Conservation (phyloP, 2,797 vertebrate genomes). For the Calcarius lapponicus region DNA sequence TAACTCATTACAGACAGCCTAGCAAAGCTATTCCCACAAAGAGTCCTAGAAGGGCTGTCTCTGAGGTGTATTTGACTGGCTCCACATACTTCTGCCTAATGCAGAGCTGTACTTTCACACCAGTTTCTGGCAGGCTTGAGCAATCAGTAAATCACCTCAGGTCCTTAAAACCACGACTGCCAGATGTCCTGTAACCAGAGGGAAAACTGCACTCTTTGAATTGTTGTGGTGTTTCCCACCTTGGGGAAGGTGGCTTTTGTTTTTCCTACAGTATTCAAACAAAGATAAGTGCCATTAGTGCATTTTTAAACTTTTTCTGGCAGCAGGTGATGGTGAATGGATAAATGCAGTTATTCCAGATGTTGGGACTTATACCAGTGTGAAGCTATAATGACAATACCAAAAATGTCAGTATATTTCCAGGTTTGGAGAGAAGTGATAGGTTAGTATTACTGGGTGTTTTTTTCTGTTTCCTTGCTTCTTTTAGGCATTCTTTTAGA, state of each 20-base stretch:
- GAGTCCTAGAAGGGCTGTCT: neutral
- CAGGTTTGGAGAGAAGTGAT: neutral
- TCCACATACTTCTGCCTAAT: neutral
- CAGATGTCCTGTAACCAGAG: neutral
- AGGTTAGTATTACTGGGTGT: accelerated
- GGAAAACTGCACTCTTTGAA: neutral
- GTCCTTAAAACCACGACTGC: neutral
- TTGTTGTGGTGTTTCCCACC: neutral
- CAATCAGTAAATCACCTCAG: neutral
- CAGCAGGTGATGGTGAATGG: neutral
- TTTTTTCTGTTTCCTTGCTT: neutral
- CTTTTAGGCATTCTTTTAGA: neutral
- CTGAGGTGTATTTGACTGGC: neutral
- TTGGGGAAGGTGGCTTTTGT: neutral
- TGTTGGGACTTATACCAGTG: neutral
- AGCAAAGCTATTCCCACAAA: neutral
- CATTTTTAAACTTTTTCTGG: neutral
- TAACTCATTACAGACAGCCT: neutral
- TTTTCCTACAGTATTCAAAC: neutral
- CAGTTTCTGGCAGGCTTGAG: neutral
- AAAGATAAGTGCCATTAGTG: neutral
- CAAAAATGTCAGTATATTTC: neutral
- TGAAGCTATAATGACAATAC: neutral
- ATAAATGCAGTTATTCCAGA: neutral
- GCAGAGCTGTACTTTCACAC: neutral